A percentile compares a stretch with the other conserved stretches of the same genome.
These are phyloP conservation scores for Trogon melanurus DNA, from an alignment of 2,113 vertebrate genomes.

Conservation along the genomic window DNA sequence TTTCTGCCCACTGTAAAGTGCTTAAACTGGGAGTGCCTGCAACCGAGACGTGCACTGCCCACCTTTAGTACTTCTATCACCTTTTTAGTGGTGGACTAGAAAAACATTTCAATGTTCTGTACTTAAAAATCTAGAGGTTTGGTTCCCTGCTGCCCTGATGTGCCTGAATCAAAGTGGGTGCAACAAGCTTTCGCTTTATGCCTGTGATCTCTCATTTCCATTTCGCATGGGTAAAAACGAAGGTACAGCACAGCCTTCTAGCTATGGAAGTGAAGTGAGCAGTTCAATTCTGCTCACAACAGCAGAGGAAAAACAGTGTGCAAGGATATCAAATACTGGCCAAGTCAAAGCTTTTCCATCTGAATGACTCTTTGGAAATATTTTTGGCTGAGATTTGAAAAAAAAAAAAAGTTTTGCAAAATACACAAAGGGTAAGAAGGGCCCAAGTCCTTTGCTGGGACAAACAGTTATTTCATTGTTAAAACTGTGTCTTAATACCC, in stretches of 20 bases:
- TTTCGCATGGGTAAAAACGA: neutral
- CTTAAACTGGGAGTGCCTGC: neutral
- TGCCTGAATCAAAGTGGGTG: neutral
- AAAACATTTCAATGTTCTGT: neutral
- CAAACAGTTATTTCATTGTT: conserved; percentile 66
- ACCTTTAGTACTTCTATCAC: neutral
- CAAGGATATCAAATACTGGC: conserved; percentile 21
- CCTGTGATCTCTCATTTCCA: neutral
- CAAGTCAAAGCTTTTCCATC: conserved; percentile 24
- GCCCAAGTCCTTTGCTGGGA: conserved; percentile 12
- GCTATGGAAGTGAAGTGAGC: neutral
- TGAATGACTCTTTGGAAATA: conserved; percentile 65
- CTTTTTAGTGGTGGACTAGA: neutral
- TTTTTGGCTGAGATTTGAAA: conserved; percentile 34
- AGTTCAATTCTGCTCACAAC: neutral
- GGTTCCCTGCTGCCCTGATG: fast-evolving
- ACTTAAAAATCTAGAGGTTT: neutral
- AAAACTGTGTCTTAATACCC: conserved; percentile 24
- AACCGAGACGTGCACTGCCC: neutral
- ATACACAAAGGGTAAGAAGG: conserved; percentile 14
- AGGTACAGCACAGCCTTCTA: neutral
- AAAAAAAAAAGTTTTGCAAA: neutral
- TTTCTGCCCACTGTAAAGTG: neutral
- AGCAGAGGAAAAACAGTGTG: neutral
- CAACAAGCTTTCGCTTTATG: neutral